phyloP scores from a whole-genome alignment of 2,797 vertebrate species.

The Peromyscus eremicus region DNA sequence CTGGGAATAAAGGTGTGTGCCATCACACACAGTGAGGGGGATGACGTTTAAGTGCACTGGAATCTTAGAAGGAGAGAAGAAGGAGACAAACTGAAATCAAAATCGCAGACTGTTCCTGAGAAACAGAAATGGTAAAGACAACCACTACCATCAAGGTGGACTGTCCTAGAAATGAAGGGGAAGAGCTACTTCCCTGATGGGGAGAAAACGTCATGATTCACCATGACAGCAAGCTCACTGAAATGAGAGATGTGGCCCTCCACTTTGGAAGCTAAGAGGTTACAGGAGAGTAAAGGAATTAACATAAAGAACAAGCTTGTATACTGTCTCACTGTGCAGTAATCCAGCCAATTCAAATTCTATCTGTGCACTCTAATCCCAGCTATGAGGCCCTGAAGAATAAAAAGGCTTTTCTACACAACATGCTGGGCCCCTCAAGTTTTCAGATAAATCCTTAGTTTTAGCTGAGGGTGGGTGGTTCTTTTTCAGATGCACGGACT shows the following conservation, averaged over 20 bases:
- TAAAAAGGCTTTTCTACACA: slow-evolving; percentile 21
- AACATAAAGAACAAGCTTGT: background rate
- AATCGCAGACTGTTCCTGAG: background rate
- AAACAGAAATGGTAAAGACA: background rate
- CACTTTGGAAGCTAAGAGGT: slow-evolving; percentile 42
- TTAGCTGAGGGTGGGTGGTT: background rate
- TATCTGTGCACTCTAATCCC: background rate
- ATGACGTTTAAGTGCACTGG: background rate
- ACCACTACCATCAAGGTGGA: background rate
- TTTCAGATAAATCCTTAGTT: slow-evolving; percentile 26
- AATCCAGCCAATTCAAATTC: background rate
- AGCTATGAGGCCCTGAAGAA: background rate
- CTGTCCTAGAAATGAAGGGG: background rate
- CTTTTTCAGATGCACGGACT: background rate
- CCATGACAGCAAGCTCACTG: background rate
- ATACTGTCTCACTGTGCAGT: background rate
- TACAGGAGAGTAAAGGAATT: background rate
- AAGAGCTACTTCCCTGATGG: background rate
- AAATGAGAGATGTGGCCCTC: slow-evolving; percentile 45
- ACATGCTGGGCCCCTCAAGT: background rate
- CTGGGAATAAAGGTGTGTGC: background rate
- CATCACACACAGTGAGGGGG: background rate
- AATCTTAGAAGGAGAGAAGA: background rate
- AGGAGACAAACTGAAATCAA: background rate
- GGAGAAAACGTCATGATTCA: slow-evolving; percentile 3